Conservation (phyloP, 1,140 invertebrate species). For the Zaprionus kolodkinae region DNA sequence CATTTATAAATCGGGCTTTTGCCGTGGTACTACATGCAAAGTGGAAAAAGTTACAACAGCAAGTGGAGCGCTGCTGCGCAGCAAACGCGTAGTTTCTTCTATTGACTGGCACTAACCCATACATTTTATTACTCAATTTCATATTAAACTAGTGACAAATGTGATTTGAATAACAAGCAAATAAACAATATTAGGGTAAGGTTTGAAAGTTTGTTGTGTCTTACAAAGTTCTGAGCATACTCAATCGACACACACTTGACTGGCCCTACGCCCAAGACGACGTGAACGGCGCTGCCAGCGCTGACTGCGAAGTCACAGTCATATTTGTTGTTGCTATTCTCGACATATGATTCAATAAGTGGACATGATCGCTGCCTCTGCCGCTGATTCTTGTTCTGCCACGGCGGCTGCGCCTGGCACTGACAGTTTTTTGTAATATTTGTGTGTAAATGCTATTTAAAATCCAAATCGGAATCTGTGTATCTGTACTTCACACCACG, state of each 20-base stretch:
- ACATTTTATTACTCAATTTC: slow-evolving; percentile 57
- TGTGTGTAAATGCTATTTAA: slow-evolving; percentile 68
- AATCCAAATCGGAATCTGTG: slow-evolving; percentile 40
- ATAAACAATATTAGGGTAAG: slow-evolving; percentile 17
- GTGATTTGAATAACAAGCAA: background rate
- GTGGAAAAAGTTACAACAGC: slow-evolving; percentile 25
- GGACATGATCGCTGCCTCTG: slow-evolving; percentile 50
- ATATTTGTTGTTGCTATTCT: slow-evolving; percentile 83
- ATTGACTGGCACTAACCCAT: slow-evolving; percentile 14
- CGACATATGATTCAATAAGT: slow-evolving; percentile 83
- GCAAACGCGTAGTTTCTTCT: slow-evolving; percentile 57
- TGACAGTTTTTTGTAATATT: slow-evolving; percentile 69
- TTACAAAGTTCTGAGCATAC: background rate
- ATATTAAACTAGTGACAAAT: slow-evolving; percentile 16
- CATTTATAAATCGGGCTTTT: background rate
- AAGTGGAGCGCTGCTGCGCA: slow-evolving; percentile 43
- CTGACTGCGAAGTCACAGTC: slow-evolving; percentile 38
- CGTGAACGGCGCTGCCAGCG: slow-evolving; percentile 52
- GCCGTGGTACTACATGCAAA: background rate
- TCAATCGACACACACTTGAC: slow-evolving; percentile 12
- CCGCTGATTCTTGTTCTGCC: slow-evolving; percentile 3
- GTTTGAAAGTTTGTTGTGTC: background rate
- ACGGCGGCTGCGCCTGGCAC: slow-evolving; percentile 27
- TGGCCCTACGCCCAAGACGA: slow-evolving; percentile 54
- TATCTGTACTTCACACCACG: slow-evolving; percentile 13